Evolutionary conservation across 1,140 invertebrate species (phyloP).

Genomic region (Anastrepha obliqua): DNA sequence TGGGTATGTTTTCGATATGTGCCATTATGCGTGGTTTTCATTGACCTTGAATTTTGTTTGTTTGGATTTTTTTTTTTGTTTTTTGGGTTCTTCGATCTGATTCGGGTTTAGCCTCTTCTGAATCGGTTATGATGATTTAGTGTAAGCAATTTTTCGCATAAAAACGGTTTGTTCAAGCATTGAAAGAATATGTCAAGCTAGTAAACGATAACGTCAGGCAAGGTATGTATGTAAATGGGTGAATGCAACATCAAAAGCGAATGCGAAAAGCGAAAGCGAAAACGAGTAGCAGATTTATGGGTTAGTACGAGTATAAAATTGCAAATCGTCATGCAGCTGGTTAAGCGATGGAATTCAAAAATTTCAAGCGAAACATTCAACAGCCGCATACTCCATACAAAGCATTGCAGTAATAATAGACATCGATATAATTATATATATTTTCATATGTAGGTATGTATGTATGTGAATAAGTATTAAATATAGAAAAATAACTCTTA

Average conservation of each 20-base stretch:
- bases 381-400: neutral
- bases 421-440: conserved; percentile 16
- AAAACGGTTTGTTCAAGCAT: conserved; percentile 14
- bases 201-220: neutral
- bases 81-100: neutral
- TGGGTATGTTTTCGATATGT: conserved; percentile 33
- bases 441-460: neutral
- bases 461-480: neutral
- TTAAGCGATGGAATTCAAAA: neutral
- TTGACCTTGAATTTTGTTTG: neutral
- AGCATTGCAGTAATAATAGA: neutral
- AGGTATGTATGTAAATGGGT: neutral
- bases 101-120: neutral
- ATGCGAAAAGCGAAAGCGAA: neutral
- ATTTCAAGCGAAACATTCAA: neutral
- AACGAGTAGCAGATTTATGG: neutral
- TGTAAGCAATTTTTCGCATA: conserved; percentile 26
- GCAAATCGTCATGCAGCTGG: neutral
- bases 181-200: conserved; percentile 8
- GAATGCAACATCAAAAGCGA: conserved; percentile 50
- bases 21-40: conserved; percentile 20
- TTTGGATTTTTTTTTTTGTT: neutral
- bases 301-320: conserved; percentile 34
- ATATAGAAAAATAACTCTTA: neutral
- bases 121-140: conserved; percentile 20